Conservation (phyloP, 1,140 invertebrate genomes). For the Linepithema humile region DNA sequence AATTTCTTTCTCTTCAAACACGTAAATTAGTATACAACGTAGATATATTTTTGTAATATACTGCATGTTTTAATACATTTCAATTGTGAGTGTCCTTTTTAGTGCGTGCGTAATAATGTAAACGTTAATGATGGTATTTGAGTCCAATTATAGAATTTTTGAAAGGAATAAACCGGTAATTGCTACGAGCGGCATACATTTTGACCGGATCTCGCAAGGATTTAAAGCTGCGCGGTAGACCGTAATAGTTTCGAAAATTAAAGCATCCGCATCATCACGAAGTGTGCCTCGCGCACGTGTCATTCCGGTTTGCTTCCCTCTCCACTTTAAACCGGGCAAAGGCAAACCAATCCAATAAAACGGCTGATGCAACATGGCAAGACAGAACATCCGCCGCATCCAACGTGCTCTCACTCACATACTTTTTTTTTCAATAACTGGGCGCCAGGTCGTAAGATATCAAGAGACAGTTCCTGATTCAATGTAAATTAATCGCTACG, state of each 20-base stretch:
- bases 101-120: not conserved
- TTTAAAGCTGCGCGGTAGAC: not conserved
- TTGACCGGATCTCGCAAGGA: not conserved
- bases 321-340: not conserved
- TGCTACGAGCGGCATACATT: not conserved
- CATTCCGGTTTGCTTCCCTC: constrained; percentile 20
- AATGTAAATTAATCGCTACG: constrained; percentile 25
- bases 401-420: not conserved
- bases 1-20: too few species aligned
- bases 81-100: too few species aligned
- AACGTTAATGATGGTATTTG: not conserved
- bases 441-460: not conserved
- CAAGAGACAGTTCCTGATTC: not conserved
- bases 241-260: not conserved
- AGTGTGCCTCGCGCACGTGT: constrained; percentile 29
- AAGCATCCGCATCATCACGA: not conserved
- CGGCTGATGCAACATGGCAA: constrained; percentile 23
- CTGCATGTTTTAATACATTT: too few species aligned
- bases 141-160: not conserved
- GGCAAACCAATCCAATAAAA: constrained; percentile 15
- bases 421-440: not conserved
- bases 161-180: not conserved
- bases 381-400: not conserved
- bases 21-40: too few species aligned
- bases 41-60: too few species aligned